A percentile compares a stretch with the other conserved stretches of the same genome.
These are phyloP conservation scores for Melanerpes aurifrons DNA, from an alignment of 2,113 vertebrate species.

Conservation along the genomic window DNA sequence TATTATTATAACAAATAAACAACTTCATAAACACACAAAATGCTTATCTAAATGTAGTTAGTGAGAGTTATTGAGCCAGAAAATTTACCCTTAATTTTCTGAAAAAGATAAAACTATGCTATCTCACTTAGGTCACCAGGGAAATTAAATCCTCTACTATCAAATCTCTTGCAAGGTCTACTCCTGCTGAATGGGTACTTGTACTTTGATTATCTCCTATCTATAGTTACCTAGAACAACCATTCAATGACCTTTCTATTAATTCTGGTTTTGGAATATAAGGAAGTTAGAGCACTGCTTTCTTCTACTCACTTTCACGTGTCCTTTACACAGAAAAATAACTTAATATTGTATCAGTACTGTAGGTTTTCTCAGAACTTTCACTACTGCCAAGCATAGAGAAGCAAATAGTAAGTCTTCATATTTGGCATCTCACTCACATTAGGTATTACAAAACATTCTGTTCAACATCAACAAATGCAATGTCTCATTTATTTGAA, in stretches of 20 bases:
- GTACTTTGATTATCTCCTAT: conserved; percentile 86
- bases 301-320: conserved; percentile 59
- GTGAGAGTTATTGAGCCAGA: conserved; percentile 84
- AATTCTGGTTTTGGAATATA: conserved; percentile 63
- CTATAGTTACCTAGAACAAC: conserved; percentile 80
- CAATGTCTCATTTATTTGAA: conserved; percentile 38
- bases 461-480: background rate
- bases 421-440: background rate
- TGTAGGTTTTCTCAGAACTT: conserved; percentile 13
- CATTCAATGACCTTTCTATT: conserved; percentile 83
- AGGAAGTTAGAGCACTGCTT: conserved; percentile 12
- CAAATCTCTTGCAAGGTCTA: conserved; percentile 83
- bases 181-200: conserved; percentile 80
- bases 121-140: conserved; percentile 91
- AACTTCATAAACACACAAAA: conserved; percentile 85
- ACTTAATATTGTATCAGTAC: background rate
- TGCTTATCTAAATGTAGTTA: conserved; percentile 82
- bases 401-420: background rate
- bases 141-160: conserved; percentile 94
- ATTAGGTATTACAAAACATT: background rate
- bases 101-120: conserved; percentile 90
- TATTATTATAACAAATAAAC: conserved; percentile 92
- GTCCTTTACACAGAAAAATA: conserved; percentile 33
- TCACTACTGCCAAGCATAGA: background rate
- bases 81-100: conserved; percentile 89